These are phyloP conservation scores for Phortica magna DNA, from an alignment of 2,888 invertebrate species.

Conservation along the genomic window DNA sequence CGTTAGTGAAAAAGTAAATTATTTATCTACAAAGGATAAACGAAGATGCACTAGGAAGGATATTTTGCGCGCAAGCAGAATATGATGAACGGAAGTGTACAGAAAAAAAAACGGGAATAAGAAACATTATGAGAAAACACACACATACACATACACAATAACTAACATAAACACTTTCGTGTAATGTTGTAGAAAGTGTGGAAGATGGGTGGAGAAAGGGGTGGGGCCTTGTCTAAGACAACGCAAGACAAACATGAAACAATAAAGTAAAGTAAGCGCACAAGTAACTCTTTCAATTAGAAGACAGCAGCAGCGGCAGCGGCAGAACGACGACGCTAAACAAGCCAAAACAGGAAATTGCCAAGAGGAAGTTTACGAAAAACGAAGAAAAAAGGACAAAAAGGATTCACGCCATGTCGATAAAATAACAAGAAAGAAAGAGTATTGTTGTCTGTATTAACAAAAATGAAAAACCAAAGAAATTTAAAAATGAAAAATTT, in stretches of 20 bases:
- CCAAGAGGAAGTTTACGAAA: background rate
- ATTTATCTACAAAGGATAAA: constrained; percentile 66
- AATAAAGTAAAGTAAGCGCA: background rate
- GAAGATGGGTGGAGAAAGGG: background rate
- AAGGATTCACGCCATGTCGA: background rate
- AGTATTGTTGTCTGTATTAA: background rate
- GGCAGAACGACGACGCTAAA: background rate
- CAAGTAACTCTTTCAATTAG: constrained; percentile 22
- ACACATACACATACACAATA: constrained; percentile 54
- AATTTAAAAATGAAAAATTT: background rate
- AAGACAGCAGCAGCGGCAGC: constrained; percentile 1
- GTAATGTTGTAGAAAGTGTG: background rate
- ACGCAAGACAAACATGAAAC: constrained; percentile 14
- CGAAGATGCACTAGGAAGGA: constrained; percentile 33
- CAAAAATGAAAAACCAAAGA: background rate
- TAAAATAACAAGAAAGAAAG: constrained; percentile 1
- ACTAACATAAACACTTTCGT: constrained; percentile 64
- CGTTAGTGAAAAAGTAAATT: constrained; percentile 72
- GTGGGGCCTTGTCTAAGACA: background rate
- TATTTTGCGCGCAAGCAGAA: constrained; percentile 15
- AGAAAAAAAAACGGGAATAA: background rate
- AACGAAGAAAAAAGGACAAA: background rate
- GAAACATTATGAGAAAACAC: background rate
- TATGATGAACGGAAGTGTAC: constrained; percentile 57
- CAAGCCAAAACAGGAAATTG: constrained; percentile 8